phyloP scores from a whole-genome alignment of 2,797 vertebrate species.

The Hydrophis major region DNA sequence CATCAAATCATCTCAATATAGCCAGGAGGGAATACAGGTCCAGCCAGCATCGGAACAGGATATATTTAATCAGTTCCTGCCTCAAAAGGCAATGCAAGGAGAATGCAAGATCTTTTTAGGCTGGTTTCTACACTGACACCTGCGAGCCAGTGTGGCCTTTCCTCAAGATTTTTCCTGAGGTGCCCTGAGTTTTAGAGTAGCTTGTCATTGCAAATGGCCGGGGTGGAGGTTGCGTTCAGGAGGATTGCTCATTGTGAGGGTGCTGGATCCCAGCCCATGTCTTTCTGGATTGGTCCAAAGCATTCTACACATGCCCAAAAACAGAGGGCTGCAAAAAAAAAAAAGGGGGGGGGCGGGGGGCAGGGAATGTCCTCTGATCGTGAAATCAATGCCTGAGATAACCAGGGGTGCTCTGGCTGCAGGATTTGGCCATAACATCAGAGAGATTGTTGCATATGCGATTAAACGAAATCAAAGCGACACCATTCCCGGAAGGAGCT shows the following conservation, averaged over 20 bases:
- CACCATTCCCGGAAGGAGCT: slow-evolving; percentile 54
- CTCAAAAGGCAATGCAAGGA: not conserved
- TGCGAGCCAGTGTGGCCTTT: not conserved
- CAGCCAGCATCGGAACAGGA: not conserved
- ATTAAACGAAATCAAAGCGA: slow-evolving; percentile 53
- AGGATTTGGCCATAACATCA: slow-evolving; percentile 4
- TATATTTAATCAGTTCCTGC: not conserved
- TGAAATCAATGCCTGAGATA: not conserved
- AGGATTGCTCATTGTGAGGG: too few species aligned
- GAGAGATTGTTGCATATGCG: slow-evolving; percentile 54
- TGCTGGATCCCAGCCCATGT: not conserved
- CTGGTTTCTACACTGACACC: not conserved
- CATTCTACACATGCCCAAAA: not conserved
- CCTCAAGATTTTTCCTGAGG: not conserved
- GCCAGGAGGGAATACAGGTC: too few species aligned
- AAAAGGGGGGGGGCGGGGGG: too few species aligned
- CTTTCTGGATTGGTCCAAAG: not conserved
- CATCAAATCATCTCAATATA: not conserved
- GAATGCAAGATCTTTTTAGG: not conserved
- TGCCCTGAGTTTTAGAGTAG: not conserved
- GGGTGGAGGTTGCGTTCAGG: not conserved
- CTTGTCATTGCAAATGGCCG: not conserved
- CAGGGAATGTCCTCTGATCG: not conserved
- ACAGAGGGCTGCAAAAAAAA: not conserved
- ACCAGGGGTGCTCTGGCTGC: not conserved